Percentiles rank a stretch among this genome's conserved stretches.
Conservation (phyloP, 1,140 invertebrate genomes). For the Pogonomyrmex barbatus region DNA sequence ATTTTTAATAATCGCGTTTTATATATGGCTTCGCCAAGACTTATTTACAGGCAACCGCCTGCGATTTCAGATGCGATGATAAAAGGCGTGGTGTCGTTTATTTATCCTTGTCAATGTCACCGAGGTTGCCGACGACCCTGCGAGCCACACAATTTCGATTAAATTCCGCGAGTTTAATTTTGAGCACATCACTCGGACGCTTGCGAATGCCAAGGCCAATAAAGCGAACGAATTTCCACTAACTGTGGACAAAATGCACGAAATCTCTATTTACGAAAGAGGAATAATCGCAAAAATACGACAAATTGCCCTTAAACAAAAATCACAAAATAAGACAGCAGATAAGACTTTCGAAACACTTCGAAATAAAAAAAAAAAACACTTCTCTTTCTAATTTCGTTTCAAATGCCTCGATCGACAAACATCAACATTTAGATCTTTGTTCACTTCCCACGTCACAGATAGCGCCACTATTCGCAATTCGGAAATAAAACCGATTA, state of each 20-base stretch:
- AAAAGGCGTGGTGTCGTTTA: neutral
- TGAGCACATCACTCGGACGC: neutral
- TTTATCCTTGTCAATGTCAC: neutral
- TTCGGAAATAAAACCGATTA: neutral
- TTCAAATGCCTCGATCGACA: neutral
- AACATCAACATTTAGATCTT: neutral
- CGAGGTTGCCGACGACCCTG: neutral
- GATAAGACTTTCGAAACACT: no score
- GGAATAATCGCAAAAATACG: neutral
- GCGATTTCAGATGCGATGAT: neutral
- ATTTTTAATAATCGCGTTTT: neutral
- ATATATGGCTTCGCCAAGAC: neutral
- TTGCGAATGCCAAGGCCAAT: neutral
- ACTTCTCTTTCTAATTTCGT: neutral
- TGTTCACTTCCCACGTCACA: neutral
- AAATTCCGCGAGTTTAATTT: constrained; percentile 28
- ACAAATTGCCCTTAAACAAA: neutral
- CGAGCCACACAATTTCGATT: constrained; percentile 20
- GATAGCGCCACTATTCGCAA: constrained; percentile 12
- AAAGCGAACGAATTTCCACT: no score
- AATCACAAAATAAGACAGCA: neutral
- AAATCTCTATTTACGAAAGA: neutral
- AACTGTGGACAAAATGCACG: neutral
- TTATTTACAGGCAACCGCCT: neutral
- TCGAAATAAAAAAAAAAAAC: neutral